Percentiles rank a stretch among this genome's conserved stretches.
Conservation (phyloP, 2,888 invertebrate genomes). For the Ormia ochracea region DNA sequence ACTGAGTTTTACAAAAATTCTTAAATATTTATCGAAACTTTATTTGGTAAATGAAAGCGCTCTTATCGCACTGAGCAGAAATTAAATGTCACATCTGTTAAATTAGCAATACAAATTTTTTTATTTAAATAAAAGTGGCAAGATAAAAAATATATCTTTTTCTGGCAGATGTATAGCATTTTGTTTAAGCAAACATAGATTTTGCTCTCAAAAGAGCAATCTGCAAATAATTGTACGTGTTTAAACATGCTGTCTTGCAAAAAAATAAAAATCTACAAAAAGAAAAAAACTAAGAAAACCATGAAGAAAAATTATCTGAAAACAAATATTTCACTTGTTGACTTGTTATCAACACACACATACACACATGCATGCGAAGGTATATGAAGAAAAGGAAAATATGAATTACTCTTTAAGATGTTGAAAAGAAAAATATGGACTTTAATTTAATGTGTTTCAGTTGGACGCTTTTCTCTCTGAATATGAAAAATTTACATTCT, state of each 20-base stretch:
- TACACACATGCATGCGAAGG: not conserved
- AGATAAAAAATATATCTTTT: not conserved
- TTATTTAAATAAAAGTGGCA: not conserved
- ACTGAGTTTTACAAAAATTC: no score
- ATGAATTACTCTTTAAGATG: not conserved
- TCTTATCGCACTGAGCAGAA: no score
- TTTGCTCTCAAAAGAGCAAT: constrained; percentile 17
- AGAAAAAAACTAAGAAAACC: not conserved
- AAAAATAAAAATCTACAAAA: not conserved
- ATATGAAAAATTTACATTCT: no score
- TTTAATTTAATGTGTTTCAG: no score
- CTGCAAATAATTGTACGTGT: constrained; percentile 3
- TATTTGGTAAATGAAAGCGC: no score
- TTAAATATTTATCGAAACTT: no score
- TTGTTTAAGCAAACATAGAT: constrained; percentile 1
- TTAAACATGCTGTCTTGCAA: not conserved
- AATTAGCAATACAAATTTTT: no score
- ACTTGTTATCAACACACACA: not conserved
- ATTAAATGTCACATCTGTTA: no score
- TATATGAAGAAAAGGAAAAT: not conserved
- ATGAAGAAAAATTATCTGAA: not conserved
- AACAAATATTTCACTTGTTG: not conserved
- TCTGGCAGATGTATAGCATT: not conserved
- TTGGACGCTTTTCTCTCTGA: no score
- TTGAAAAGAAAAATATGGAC: no score